Base-by-base conservation (phyloP, 2,113 vertebrate genomes). In the Ictalurus furcatus region DNA sequence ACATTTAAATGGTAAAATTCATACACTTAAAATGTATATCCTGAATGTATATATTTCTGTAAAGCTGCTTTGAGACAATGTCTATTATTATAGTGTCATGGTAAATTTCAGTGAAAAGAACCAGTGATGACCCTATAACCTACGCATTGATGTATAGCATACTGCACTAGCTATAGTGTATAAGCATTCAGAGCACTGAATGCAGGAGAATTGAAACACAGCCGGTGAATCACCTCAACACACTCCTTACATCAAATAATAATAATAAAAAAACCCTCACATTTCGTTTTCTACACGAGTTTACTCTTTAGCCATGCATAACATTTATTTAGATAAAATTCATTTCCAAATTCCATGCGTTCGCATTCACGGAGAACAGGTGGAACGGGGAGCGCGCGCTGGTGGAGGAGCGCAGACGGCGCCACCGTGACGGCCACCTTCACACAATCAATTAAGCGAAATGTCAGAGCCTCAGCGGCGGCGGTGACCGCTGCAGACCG, bases 341-440 rank as follows among this genome's bases (percentile, higher is more conserved):
- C 6, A 79, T 52, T 79, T 23, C 44, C 28, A 30, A 44, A 78
- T 9, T 54, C 78, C 52, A 37, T 28, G 9, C 58, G 58, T 44
- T 84, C 56, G 40, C 48, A n/a, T 79, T 40, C 25, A 56, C 71
- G 14, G 21, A 76, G 69, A 30, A 87, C 85, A 87, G 85, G 85
- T 87, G 85, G 85, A 63, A 63, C 81, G 59, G 56, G 81, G 37
- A 37, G 34, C 58, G 81, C 80, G 30, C 81, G 34, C 81, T 84
- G 81, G 84, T 85, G 84, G 56, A 59, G 85, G 54, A 69, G 73
- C 85, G 40, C 86, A 92, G 90, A 91, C 92, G 63, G 90, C 84
- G 90, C 89, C 91, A 92, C 91, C 92, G 91, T 93, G 93, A 94
- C 93, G 88, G 89, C 90, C 91, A 92, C 88, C 91, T 91, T 85